A percentile compares a stretch with the other conserved stretches of the same genome.
phyloP scores from a whole-genome alignment of 2,888 invertebrate genomes.

The Eremobia ochroleuca region DNA sequence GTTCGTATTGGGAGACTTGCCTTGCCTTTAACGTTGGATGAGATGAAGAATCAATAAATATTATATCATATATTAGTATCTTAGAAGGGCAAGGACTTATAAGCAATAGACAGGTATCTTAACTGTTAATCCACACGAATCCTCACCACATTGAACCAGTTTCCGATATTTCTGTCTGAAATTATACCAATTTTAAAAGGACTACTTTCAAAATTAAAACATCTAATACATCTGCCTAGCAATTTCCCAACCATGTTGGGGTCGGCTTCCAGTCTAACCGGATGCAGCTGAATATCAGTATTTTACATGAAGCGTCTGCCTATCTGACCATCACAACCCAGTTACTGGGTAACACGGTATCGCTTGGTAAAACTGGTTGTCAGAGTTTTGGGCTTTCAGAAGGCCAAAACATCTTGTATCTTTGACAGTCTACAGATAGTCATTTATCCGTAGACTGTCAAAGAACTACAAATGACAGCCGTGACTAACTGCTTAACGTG shows the following conservation, averaged over 20 bases:
- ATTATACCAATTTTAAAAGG: not conserved
- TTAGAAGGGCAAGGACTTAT: slow-evolving; percentile 16
- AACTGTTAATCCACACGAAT: not conserved
- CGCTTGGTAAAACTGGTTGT: not conserved
- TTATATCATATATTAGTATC: slow-evolving; percentile 13
- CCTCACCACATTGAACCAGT: not conserved
- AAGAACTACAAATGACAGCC: not conserved
- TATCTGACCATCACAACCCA: not conserved
- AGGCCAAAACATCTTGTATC: no score
- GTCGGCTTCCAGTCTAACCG: not conserved
- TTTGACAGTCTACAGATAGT: no score
- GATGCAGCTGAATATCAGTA: no score
- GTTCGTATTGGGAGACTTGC: slow-evolving; percentile 50
- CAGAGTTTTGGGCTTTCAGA: not conserved
- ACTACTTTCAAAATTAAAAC: not conserved
- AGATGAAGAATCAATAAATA: slow-evolving; percentile 16
- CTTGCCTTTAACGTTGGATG: not conserved
- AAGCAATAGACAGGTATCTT: not conserved
- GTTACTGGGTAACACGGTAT: not conserved
- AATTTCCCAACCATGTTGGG: not conserved
- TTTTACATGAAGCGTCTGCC: not conserved
- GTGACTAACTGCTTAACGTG: not conserved
- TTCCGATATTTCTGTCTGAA: not conserved
- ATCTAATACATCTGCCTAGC: not conserved
- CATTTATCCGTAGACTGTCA: no score